Conservation (phyloP, 2,797 vertebrate species). For the Phalloptychus januarius region DNA sequence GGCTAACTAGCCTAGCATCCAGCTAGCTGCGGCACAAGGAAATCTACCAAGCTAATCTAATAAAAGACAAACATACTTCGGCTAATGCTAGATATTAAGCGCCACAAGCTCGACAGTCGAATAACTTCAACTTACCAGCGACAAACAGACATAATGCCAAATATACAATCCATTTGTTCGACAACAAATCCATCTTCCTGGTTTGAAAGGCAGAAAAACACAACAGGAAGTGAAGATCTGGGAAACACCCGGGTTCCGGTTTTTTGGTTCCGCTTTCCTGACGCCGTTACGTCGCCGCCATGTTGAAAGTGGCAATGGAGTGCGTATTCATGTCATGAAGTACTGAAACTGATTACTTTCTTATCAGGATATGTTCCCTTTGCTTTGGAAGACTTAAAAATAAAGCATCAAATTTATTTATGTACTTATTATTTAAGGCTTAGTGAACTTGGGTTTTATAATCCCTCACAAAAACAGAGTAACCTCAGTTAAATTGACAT, state of each 20-base stretch:
- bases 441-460: not conserved
- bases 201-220: conserved; percentile 66
- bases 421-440: not conserved
- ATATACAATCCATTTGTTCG: conserved; percentile 58
- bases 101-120: accelerated
- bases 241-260: conserved; percentile 61
- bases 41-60: conserved; percentile 13
- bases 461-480: not conserved
- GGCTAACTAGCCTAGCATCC: conserved; percentile 60
- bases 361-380: not conserved
- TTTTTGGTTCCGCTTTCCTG: conserved; percentile 49
- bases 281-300: too few relatives aligned
- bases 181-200: conserved; percentile 81
- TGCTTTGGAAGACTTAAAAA: not conserved
- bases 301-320: too few relatives aligned
- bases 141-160: conserved; percentile 59
- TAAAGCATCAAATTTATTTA: not conserved
- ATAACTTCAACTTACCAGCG: conserved; percentile 57
- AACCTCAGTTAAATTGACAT: not conserved
- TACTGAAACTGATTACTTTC: not conserved
- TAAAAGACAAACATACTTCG: not conserved
- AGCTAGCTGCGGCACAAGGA: conserved; percentile 63
- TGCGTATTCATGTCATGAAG: not conserved
- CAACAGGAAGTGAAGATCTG: conserved; percentile 63
- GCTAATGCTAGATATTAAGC: not conserved